Evolutionary conservation across 2,797 vertebrate species (phyloP), one percentile per base, ranked within the genome.

Genomic region (Gadopsis marmoratus): DNA sequence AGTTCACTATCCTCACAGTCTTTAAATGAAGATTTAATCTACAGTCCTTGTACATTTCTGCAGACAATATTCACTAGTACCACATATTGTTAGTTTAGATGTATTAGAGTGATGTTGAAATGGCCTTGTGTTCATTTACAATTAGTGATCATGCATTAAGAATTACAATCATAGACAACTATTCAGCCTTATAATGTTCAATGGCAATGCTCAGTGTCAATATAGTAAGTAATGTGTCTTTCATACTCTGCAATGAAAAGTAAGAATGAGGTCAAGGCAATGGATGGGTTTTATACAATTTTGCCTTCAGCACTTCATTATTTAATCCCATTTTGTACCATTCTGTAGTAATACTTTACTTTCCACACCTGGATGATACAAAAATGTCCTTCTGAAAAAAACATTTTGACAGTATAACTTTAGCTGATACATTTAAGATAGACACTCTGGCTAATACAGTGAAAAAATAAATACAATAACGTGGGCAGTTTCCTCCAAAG

Each of bases 51-150:
- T 23, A 35, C 21, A 35, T 31, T 9, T 41, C 6, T 26, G 17
- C 11, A 33, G 26, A 1, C 9, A 51, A 5, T 7, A 56, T 68
- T 51, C 55, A 75, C 33, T 23, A 23, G 17, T 53, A 11, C 14
- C 12, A 63, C 3, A 53, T n/a, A 31, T 19, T n/a, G 43, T 60
- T 13, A 17, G 2, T 53, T 16, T 5, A 23, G 2, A 51, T 55
- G 23, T 59, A 17, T 14, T 50, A 11, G 9, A 54, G 23, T 48
- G 2, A 29, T 26, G 4, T n/a, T 74, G 47, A 61, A 56, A 33
- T 77, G 8, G 37, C 56, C 60, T 63, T 59, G 14, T 33, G 21
- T 26, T 55, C 14, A n/a, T 58, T 51, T 31, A 45, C 26, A 75
- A 33, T 58, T 3, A 14, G 0, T 43, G 23, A 26, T 23, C 37